Evolutionary conservation across 2,888 invertebrate genomes (phyloP), one percentile per base, ranked within the genome.

Genomic region (Philopedon plagiatum): DNA sequence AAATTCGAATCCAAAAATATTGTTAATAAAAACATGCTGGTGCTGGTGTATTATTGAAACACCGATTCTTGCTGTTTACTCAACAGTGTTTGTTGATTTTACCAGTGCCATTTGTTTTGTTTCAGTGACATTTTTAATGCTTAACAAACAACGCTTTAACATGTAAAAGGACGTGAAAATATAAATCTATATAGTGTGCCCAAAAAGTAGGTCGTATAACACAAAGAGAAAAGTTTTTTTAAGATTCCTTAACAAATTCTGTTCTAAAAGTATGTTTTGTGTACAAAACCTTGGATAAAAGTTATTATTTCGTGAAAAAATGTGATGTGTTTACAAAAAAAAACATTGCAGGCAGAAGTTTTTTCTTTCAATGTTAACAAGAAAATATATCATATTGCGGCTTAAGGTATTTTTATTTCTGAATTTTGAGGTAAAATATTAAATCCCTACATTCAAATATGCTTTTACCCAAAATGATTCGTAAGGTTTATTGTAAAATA

Each of bases 371-470:
- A n/a, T 39, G 39, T 39, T 39, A 39, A 39, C 8, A 44, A 44
- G 8, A 44, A 44, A 21, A 21, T 39, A 44, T 11, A 44, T 44
- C 21, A 44, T 44, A 19, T 18, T 3, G 2, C 44, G 19, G 19
- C 41, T 44, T 13, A 39, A 18, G 18, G 19, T 21, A 19, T 44
- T 44, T 44, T 44, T 21, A 44, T 21, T 11, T 44, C 44, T 19
- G 44, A 44, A 11, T 19, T 49, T 49, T 23, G 5, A 11, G 18
- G 23, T 11, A 23, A n/a, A 49, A 23, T 23, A n/a, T n/a, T 23
- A 23, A 23, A 49, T 23, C n/a, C 23, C 7, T 49, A 49, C n/a
- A 23, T n/a, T 23, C n/a, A 49, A 49, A 23, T 49, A 49, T 49
- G 18, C 13, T 49, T 49, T 49, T 49, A 11, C 23, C n/a, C 23